Conservation (phyloP, 1,140 invertebrate genomes). For the Agrilus planipennis region DNA sequence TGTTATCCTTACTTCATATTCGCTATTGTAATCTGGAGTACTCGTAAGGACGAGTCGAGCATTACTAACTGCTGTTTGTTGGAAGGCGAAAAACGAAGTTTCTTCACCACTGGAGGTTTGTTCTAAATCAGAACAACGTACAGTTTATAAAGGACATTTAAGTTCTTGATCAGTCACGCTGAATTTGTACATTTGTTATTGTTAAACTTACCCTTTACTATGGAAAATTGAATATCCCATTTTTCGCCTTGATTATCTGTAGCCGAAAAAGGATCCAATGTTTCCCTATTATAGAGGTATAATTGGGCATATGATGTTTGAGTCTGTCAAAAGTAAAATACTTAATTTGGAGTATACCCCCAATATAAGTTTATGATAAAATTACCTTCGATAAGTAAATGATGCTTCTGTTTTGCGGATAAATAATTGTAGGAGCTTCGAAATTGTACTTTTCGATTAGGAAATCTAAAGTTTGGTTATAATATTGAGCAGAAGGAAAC, state of each 20-base stretch:
- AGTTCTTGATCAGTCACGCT: no score
- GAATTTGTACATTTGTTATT: no score
- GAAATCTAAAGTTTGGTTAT: background rate
- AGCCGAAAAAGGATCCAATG: background rate
- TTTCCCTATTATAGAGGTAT: background rate
- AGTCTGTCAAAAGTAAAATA: background rate
- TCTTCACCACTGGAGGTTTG: no score
- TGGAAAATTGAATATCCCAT: slow-evolving; percentile 1
- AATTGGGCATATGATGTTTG: background rate
- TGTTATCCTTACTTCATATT: no score
- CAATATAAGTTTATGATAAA: background rate
- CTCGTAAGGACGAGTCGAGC: no score
- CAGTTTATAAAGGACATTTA: no score
- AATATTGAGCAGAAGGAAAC: background rate
- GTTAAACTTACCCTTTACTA: no score
- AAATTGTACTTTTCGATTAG: background rate
- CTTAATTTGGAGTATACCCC: no score
- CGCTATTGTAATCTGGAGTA: no score
- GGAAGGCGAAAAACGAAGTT: no score
- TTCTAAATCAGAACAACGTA: no score
- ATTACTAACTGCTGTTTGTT: no score
- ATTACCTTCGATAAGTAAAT: slow-evolving; percentile 1
- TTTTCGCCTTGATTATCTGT: background rate
- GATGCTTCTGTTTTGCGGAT: background rate
- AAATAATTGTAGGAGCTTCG: background rate